phyloP scores from a whole-genome alignment of 2,113 vertebrate genomes.

The Pelodiscus sinensis region DNA sequence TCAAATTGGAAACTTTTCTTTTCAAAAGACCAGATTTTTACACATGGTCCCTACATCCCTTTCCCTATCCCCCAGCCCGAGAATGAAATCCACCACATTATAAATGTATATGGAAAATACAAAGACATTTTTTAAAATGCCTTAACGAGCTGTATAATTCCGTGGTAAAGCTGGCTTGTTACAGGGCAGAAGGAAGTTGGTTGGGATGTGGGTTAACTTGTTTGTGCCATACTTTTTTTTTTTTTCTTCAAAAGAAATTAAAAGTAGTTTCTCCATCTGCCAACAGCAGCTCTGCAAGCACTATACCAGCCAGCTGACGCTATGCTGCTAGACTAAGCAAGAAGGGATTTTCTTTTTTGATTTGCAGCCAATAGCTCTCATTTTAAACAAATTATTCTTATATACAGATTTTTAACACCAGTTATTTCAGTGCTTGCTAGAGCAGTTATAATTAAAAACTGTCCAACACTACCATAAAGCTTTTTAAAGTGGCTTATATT shows the following conservation, averaged over 20 bases:
- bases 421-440: neutral
- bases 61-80: constrained; percentile 16
- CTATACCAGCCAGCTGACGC: neutral
- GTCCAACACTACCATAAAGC: neutral
- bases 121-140: constrained; percentile 25
- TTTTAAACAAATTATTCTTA: neutral
- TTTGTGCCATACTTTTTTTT: neutral
- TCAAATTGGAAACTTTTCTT: constrained; percentile 64
- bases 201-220: neutral
- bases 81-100: constrained; percentile 12
- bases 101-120: constrained; percentile 30
- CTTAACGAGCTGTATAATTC: neutral
- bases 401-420: neutral
- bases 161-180: neutral
- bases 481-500: neutral
- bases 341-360: neutral
- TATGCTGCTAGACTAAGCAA: neutral
- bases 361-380: neutral
- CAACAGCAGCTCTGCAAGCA: neutral
- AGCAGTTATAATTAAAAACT: neutral
- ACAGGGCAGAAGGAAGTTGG: neutral
- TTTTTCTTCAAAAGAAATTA: neutral
- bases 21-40: constrained; percentile 66
- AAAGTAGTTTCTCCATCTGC: neutral
- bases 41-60: constrained; percentile 44